A percentile compares a stretch with the other conserved stretches of the same genome.
Evolutionary conservation across 2,888 invertebrate genomes (phyloP).

Genomic region (Ophraella communa): DNA sequence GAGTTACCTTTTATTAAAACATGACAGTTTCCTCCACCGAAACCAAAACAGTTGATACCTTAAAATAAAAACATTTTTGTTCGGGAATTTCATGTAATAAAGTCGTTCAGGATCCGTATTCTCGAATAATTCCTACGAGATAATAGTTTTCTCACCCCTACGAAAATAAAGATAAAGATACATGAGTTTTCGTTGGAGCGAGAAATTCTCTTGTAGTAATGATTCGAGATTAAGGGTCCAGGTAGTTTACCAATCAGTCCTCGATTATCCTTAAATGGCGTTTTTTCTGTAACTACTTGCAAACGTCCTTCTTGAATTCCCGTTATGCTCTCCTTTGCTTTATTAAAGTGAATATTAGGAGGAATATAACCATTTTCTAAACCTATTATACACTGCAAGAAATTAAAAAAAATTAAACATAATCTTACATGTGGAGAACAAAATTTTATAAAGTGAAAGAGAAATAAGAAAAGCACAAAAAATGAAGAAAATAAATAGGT

Average conservation of each 20-base stretch:
- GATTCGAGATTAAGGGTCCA: no score
- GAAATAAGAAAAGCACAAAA: no score
- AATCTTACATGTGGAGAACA: no score
- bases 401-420: no score
- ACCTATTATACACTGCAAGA: constrained; percentile 57
- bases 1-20: constrained; percentile 68
- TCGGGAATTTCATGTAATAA: background rate
- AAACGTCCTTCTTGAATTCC: constrained; percentile 69
- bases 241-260: constrained; percentile 74
- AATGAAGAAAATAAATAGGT: no score
- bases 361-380: constrained; percentile 83
- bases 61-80: constrained; percentile 63
- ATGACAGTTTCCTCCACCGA: constrained; percentile 89
- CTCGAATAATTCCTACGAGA: no score
- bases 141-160: no score
- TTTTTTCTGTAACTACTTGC: constrained; percentile 76
- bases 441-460: no score
- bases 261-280: constrained; percentile 67
- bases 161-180: no score
- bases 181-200: no score
- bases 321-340: constrained; percentile 62
- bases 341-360: constrained; percentile 80
- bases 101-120: background rate
- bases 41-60: constrained; percentile 91
- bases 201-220: no score